phyloP scores from a whole-genome alignment of 2,797 vertebrate species.

The Gastrophryne carolinensis region DNA sequence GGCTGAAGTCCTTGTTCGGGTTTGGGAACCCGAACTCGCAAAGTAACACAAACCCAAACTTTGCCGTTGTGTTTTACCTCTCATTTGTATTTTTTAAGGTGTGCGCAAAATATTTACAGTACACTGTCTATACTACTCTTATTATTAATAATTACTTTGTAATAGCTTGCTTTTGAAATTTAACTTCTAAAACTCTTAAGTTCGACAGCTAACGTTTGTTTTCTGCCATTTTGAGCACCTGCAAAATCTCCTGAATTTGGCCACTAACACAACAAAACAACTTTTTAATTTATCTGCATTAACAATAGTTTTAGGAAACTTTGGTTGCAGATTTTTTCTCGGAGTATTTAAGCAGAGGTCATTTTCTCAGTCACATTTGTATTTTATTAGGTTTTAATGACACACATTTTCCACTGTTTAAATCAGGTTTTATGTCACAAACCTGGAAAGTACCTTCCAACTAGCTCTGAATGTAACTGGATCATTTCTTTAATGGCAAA shows the following conservation, averaged over 20 bases:
- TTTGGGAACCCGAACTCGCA: no score
- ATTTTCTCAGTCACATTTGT: conserved; percentile 41
- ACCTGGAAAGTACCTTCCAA: conserved; percentile 45
- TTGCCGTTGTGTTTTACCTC: no score
- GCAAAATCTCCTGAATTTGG: background rate
- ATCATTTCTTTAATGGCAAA: conserved; percentile 34
- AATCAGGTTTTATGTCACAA: conserved; percentile 40
- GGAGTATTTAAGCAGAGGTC: background rate
- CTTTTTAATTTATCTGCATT: background rate
- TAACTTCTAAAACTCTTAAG: no score
- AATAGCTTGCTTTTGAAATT: no score
- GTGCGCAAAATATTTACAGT: no score
- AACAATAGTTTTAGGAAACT: background rate
- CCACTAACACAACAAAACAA: background rate
- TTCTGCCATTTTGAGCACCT: no score
- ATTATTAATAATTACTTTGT: no score
- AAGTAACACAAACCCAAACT: no score
- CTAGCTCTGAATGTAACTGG: conserved; percentile 14
- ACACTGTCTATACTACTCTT: no score
- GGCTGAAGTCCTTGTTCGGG: no score
- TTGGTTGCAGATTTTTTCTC: background rate
- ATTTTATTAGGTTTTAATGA: conserved; percentile 42
- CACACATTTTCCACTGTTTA: conserved; percentile 37
- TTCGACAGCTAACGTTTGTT: no score
- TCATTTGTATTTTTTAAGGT: no score